phyloP scores from a whole-genome alignment of 2,888 invertebrate genomes.

The Helicoverpa assulta region DNA sequence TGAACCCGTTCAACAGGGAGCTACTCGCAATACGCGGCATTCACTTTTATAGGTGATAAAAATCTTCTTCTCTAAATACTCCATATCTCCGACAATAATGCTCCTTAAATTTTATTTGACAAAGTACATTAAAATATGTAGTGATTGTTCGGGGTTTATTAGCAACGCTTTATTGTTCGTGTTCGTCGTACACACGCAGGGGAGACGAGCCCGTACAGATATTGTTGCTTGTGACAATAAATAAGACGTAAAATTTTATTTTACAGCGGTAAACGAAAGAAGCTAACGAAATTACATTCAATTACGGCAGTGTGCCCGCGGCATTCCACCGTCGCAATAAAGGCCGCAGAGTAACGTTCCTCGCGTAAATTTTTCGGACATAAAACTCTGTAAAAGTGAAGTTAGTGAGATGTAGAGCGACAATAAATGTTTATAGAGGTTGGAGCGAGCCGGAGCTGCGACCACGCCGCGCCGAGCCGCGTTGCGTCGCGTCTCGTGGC shows the following conservation, averaged over 20 bases:
- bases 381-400: constrained; percentile 89
- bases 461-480: constrained; percentile 20
- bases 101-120: constrained; percentile 65
- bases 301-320: constrained; percentile 84
- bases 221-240: constrained; percentile 86
- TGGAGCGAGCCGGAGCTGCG: constrained; percentile 52
- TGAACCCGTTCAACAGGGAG: constrained; percentile 72
- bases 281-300: constrained; percentile 90
- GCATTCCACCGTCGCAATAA: constrained; percentile 86
- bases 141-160: constrained; percentile 73
- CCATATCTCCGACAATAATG: constrained; percentile 60
- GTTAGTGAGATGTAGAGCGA: constrained; percentile 88
- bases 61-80: constrained; percentile 63
- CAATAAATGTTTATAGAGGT: constrained; percentile 88
- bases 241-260: constrained; percentile 90
- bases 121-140: constrained; percentile 70
- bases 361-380: constrained; percentile 89
- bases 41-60: constrained; percentile 78
- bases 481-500: constrained; percentile 48
- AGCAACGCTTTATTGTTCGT: constrained; percentile 73
- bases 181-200: constrained; percentile 70
- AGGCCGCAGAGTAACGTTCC: constrained; percentile 81
- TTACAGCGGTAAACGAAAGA: constrained; percentile 88
- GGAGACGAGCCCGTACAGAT: constrained; percentile 70
- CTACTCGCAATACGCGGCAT: constrained; percentile 65